Evolutionary conservation across 2,113 vertebrate species (phyloP).

Genomic region (Guaruba guarouba): DNA sequence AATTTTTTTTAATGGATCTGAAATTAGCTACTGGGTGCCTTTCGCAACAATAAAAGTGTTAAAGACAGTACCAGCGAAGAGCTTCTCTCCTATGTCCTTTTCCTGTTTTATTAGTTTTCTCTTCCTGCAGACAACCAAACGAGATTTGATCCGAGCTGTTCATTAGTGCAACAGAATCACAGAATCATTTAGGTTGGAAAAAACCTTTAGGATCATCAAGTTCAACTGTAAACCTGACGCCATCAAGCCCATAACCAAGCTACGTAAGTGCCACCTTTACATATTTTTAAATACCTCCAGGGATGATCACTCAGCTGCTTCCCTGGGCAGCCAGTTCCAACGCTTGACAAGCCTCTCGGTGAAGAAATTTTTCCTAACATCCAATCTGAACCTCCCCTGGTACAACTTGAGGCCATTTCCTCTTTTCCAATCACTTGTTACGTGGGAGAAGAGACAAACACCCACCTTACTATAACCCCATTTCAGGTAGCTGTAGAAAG

Average conservation of each 20-base stretch:
- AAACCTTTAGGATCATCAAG: background rate
- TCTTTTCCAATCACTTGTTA: background rate
- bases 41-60: slow-evolving; percentile 50
- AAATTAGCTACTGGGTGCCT: slow-evolving; percentile 63
- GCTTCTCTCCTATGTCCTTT: slow-evolving; percentile 18
- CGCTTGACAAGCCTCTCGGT: background rate
- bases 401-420: background rate
- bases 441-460: background rate
- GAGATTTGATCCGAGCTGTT: background rate
- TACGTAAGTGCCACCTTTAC: background rate
- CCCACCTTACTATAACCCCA: background rate
- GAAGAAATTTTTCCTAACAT: background rate
- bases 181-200: background rate
- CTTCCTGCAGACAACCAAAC: slow-evolving; percentile 56
- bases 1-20: slow-evolving; percentile 40
- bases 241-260: background rate
- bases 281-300: background rate
- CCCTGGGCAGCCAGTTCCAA: background rate
- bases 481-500: background rate
- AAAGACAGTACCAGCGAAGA: slow-evolving; percentile 13
- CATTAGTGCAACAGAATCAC: slow-evolving; percentile 20
- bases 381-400: background rate
- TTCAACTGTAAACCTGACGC: background rate
- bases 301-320: background rate
- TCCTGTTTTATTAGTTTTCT: slow-evolving; percentile 47